Evolutionary conservation across 2,888 invertebrate genomes (phyloP).

Genomic region (Hydrotaea diabolus): DNA sequence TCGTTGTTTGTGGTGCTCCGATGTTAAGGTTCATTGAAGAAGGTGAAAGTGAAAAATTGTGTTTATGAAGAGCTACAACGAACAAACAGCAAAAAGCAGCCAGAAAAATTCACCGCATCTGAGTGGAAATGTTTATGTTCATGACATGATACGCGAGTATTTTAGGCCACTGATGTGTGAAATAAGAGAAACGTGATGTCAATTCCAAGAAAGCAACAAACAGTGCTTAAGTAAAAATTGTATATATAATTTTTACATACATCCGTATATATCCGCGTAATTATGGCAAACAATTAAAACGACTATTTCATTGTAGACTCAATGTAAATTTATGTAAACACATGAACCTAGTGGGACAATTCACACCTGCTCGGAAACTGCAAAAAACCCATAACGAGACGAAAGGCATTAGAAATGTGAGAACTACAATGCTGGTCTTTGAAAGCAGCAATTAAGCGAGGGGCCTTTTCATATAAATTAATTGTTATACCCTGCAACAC

Average conservation of each 20-base stretch:
- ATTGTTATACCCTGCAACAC: too few species aligned
- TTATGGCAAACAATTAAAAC: constrained; percentile 14
- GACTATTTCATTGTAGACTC: neutral
- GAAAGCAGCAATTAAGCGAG: too few species aligned
- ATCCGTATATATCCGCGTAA: constrained; percentile 2
- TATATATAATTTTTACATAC: too few species aligned
- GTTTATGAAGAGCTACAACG: neutral
- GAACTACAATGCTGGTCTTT: too few species aligned
- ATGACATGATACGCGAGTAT: constrained; percentile 51
- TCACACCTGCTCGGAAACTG: too few species aligned
- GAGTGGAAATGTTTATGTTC: constrained; percentile 14
- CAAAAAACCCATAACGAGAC: too few species aligned
- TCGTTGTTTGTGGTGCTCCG: neutral
- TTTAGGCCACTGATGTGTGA: constrained; percentile 47
- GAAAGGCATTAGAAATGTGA: too few species aligned
- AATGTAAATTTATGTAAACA: neutral
- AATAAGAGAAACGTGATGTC: constrained; percentile 60
- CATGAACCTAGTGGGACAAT: neutral
- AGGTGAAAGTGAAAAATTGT: constrained; percentile 65
- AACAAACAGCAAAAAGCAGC: too few species aligned
- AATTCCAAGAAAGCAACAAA: constrained; percentile 28
- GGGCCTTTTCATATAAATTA: too few species aligned
- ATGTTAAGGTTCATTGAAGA: constrained; percentile 64
- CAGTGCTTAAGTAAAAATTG: too few species aligned
- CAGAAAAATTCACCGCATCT: neutral